Evolutionary conservation across 1,140 invertebrate species (phyloP), one percentile per base, ranked within the genome.

Genomic region (Drosophila virilis): DNA sequence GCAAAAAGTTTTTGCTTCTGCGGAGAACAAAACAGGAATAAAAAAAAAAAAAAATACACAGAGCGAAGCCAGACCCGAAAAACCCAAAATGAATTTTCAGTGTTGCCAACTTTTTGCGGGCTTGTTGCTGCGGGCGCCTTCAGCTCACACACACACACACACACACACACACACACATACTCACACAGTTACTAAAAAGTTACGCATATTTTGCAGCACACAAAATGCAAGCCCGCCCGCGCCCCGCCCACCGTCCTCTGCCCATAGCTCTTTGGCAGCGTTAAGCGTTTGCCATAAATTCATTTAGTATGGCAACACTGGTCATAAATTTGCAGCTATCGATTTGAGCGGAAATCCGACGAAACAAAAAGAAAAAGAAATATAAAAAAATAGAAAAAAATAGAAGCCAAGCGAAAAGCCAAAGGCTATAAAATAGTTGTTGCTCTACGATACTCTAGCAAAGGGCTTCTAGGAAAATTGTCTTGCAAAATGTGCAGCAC

Each of bases 101-200:
- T 89, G 84, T 83, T 83, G 84, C 84, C 84, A 89, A 88, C 83
- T 88, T 88, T 89, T 78, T 88, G 84, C 17, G 80, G 80, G 57
- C 64, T 50, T 65, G 76, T 83, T 62, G 66, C 65, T 70, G 72
- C 60, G 51, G 59, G 65, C 65, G 46, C 33, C 42, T 22, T 22
- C 45, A 70, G 40, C 35, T 61, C 37, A 55, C 28, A 43, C 28
- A 62, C 46, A 69, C 13, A 69, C 37, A 43, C 46, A 70, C 22
- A 55, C n/a, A 37, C n/a, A 68, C 28, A 54, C 17, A 54, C 22
- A 45, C 32, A 60, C 6, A 37, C 5, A 15, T 22, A 52, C 13
- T 28, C 15, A 28, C 12, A 40, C 12, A 59, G 15, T 6, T 38
- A 38, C 46, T n/a, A 13, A 64, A 69, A 64, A 64, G 83, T 70